Evolutionary conservation across 2,797 vertebrate genomes (phyloP), one percentile per base, ranked within the genome.

Genomic region (Darevskia nairensis): DNA sequence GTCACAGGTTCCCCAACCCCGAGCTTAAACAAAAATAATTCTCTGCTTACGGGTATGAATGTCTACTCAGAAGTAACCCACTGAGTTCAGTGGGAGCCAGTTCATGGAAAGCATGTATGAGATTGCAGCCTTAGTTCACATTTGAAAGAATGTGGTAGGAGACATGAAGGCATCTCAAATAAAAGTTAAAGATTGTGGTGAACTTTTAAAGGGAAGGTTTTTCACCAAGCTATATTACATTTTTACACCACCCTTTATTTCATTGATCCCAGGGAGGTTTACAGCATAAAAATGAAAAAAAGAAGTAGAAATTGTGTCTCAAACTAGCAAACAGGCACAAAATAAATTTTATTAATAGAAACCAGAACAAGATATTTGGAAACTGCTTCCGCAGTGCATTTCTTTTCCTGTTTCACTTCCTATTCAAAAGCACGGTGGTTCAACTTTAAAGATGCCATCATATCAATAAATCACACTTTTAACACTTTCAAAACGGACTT

Each of bases 401-500:
- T 69, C 66, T 72, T 0, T 50, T 41, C 25, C 86, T 69, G 17
- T 82, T 90, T 89, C 32, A 81, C 4, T 79, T 72, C 71, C 80
- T 25, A 79, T 25, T 13, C 15, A 32, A 72, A 86, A 90, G 82
- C 29, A 3, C 4, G 75, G 74, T 46, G 85, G 92, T 44, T 27
- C 5, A 79, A 27, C 61, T 87, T 66, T 50, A 84, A 82, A 71
- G 80, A 35, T 71, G 72, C 39, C 69, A 76, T 64, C 25, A 46
- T 64, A 80, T 32, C 50, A 41, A 88, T 85, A 82, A 77, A 1
- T 72, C 23, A 86, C 72, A 55, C 66, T 64, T 4, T 0, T 46
- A 85, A 74, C 19, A 13, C 15, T 89, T 44, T 46, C n/a, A 41
- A 3, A 71, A 86, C 89, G 87, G 46, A 87, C 21, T 35, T 80